Conservation (phyloP, 2,888 invertebrate genomes). For the Eristalis intricaria region DNA sequence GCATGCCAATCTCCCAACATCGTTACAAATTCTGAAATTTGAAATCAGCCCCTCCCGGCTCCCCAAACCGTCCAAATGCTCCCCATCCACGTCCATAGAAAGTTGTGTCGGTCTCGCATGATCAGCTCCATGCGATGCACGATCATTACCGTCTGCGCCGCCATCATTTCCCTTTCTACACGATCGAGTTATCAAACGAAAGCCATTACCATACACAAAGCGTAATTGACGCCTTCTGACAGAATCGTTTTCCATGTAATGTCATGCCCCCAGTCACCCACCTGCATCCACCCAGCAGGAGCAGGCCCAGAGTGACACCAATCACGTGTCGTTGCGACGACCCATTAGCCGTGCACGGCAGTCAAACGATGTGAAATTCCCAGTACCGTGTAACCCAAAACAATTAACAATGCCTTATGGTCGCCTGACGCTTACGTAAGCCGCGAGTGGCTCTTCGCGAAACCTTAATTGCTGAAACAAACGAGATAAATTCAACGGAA, state of each 20-base stretch:
- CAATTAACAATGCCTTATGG: constrained; percentile 23
- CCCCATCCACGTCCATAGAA: not conserved
- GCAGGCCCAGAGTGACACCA: not conserved
- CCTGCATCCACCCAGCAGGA: not conserved
- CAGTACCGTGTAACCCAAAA: not conserved
- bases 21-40: too few species aligned
- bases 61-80: not conserved
- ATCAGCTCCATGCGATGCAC: not conserved
- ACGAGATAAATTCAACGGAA: not conserved
- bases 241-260: constrained; percentile 1
- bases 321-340: not conserved
- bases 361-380: not conserved
- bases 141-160: not conserved
- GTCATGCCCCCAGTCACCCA: constrained; percentile 1
- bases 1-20: too few species aligned
- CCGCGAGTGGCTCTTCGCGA: not conserved
- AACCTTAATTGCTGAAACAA: not conserved
- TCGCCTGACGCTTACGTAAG: constrained; percentile 36
- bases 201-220: not conserved
- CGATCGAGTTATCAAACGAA: constrained; percentile 1
- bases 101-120: not conserved
- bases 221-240: constrained; percentile 1
- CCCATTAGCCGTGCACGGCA: not conserved
- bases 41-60: too few species aligned
- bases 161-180: not conserved